Percentiles rank a stretch among this genome's conserved stretches.
These are phyloP conservation scores for Chrysaora quinquecirrha DNA, from an alignment of 30 jellyfish, hydroid and myxozoan genomes.

Conservation along the genomic window DNA sequence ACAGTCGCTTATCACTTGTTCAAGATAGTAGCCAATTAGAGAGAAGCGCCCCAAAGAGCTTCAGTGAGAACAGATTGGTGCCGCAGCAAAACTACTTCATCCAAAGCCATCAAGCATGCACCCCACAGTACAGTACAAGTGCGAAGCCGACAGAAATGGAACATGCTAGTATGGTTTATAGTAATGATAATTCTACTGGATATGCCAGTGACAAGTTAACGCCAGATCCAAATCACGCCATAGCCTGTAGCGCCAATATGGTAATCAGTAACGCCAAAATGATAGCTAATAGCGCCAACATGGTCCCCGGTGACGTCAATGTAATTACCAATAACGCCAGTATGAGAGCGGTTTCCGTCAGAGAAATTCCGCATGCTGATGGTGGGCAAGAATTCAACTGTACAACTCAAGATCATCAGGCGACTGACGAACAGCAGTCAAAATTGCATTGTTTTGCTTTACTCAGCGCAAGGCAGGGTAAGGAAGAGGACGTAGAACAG, in stretches of 20 bases:
- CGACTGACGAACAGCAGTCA: background rate
- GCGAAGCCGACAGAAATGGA: too few species aligned
- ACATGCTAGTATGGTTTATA: too few species aligned
- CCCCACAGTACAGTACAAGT: too few species aligned
- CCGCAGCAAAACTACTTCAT: too few species aligned
- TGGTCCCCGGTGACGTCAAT: too few species aligned
- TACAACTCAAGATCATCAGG: background rate
- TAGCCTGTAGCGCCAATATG: too few species aligned
- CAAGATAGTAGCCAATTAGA: slow-evolving; percentile 4
- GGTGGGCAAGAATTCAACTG: background rate
- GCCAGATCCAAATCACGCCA: background rate
- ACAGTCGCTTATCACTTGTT: background rate
- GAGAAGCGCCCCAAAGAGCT: background rate
- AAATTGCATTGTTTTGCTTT: background rate
- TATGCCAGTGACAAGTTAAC: background rate
- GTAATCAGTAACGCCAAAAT: background rate
- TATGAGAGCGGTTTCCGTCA: background rate
- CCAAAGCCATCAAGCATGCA: too few species aligned
- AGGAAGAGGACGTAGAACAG: slow-evolving; percentile 38
- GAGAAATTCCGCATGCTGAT: background rate
- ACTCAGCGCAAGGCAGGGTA: background rate
- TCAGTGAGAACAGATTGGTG: too few species aligned
- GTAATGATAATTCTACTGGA: background rate
- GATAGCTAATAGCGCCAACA: background rate
- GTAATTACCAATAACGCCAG: background rate